These are phyloP conservation scores for Theodoxus fluviatilis DNA, from an alignment of 2,888 invertebrate species.

Conservation along the genomic window DNA sequence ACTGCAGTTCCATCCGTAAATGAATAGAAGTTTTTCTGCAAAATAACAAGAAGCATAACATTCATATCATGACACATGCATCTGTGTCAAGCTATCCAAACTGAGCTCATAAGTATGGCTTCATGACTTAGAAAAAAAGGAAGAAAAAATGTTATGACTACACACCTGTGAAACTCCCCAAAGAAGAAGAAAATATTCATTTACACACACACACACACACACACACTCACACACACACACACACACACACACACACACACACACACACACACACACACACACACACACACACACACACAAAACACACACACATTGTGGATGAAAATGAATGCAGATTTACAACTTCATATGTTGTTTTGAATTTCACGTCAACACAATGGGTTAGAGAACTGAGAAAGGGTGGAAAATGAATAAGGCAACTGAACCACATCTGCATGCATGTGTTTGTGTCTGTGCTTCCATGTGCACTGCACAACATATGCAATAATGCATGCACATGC, in stretches of 20 bases:
- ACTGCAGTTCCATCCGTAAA: slow-evolving; percentile 51
- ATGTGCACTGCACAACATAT: too few species aligned
- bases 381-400: too few species aligned
- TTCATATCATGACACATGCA: not conserved
- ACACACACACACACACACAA: slow-evolving; percentile 5
- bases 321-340: too few species aligned
- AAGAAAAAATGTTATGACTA: too few species aligned
- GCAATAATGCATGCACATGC: too few species aligned
- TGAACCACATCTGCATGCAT: too few species aligned
- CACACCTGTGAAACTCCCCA: slow-evolving; percentile 30
- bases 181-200: not conserved
- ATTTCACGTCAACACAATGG: too few species aligned
- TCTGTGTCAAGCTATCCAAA: not conserved
- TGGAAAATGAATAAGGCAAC: too few species aligned
- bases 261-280: slow-evolving; percentile 19
- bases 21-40: slow-evolving; percentile 45
- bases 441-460: too few species aligned
- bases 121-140: not conserved
- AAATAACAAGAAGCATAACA: slow-evolving; percentile 16
- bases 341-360: too few species aligned
- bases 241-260: slow-evolving; percentile 19
- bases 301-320: not conserved
- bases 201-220: not conserved
- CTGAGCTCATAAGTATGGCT: not conserved
- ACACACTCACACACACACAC: slow-evolving; percentile 6